A percentile compares a stretch with the other conserved stretches of the same genome.
phyloP scores from a whole-genome alignment of 2,797 vertebrate species.

The Carcharodon carcharias region DNA sequence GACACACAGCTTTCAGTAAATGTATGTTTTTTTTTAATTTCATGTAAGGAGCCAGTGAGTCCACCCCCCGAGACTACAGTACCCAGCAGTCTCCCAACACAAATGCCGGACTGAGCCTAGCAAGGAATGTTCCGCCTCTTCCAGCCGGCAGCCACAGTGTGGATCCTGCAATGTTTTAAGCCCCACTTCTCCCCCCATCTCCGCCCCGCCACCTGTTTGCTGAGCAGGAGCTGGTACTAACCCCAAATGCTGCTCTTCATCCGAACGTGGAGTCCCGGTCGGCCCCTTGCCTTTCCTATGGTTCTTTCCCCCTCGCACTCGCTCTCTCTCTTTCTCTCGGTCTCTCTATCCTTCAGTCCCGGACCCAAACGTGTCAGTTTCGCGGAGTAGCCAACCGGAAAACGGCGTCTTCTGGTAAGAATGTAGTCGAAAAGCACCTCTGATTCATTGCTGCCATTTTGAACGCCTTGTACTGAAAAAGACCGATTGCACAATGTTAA shows the following conservation, averaged over 20 bases:
- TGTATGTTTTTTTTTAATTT: neutral
- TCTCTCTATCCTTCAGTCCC: neutral
- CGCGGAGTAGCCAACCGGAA: slow-evolving; percentile 12
- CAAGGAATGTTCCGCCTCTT: neutral
- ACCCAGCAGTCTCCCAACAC: slow-evolving; percentile 9
- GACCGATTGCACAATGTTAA: slow-evolving; percentile 28
- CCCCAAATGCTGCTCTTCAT: slow-evolving; percentile 29
- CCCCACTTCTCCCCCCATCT: too few relatives aligned
- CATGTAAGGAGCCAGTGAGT: neutral
- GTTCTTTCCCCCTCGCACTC: neutral
- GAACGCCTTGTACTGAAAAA: slow-evolving; percentile 12
- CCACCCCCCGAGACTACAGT: neutral
- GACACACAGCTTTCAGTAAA: neutral
- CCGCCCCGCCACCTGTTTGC: neutral
- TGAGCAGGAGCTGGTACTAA: neutral
- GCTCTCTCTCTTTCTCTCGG: neutral
- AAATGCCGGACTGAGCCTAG: neutral
- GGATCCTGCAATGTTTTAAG: neutral
- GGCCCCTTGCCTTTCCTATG: neutral
- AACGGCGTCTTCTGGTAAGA: slow-evolving; percentile 20
- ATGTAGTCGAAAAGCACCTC: slow-evolving; percentile 3
- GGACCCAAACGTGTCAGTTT: neutral
- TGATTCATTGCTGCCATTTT: slow-evolving; percentile 36
- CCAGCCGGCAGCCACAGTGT: neutral
- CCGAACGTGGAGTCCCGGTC: neutral